These are phyloP conservation scores for Bradypodion pumilum DNA, from an alignment of 2,797 vertebrate species.

Conservation along the genomic window DNA sequence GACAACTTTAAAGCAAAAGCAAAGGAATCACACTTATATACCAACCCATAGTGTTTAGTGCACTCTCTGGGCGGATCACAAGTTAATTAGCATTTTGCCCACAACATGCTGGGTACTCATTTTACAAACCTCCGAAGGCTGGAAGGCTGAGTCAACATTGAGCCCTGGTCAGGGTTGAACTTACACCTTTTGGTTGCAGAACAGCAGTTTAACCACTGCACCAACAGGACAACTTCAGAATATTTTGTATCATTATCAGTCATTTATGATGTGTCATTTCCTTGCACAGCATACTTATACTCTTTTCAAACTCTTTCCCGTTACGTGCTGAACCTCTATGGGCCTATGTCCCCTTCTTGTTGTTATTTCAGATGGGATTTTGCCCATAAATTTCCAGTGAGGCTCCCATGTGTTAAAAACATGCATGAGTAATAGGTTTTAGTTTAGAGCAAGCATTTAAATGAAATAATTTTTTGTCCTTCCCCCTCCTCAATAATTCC, in stretches of 20 bases:
- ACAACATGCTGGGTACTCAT: too few relatives aligned
- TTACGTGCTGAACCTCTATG: not conserved
- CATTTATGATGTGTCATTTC: not conserved
- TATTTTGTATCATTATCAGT: not conserved
- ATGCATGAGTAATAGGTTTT: not conserved
- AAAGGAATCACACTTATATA: too few relatives aligned
- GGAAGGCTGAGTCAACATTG: too few relatives aligned
- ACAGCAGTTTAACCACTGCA: too few relatives aligned
- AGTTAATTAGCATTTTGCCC: too few relatives aligned
- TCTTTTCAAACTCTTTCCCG: not conserved
- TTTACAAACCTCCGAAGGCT: too few relatives aligned
- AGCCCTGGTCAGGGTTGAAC: too few relatives aligned
- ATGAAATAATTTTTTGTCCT: not conserved
- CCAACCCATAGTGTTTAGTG: too few relatives aligned
- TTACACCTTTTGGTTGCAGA: too few relatives aligned
- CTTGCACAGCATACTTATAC: not conserved
- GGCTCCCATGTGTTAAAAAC: not conserved
- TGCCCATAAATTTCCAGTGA: not conserved
- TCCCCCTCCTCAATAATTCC: not conserved
- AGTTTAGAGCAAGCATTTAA: not conserved
- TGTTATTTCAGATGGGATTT: not conserved
- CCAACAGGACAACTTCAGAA: conserved; percentile 24
- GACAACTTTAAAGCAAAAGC: too few relatives aligned
- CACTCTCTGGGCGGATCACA: too few relatives aligned
- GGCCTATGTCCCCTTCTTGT: not conserved